Evolutionary conservation across 2,797 vertebrate genomes (phyloP).

Genomic region (Urophycis tenuis): DNA sequence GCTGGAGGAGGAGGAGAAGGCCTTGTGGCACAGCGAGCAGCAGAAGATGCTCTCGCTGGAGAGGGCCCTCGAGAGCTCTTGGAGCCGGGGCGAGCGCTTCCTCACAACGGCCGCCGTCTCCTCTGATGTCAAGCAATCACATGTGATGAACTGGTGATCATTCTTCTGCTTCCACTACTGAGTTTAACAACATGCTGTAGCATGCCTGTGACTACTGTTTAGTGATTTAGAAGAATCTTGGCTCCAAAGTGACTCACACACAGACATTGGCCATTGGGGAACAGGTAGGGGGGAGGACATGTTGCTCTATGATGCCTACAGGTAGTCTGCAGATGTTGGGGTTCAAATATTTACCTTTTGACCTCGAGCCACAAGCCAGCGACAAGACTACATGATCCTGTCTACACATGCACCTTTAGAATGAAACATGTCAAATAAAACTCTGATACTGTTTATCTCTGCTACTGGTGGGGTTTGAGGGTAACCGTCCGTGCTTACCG

Average conservation of each 20-base stretch:
- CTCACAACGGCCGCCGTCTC: constrained; percentile 21
- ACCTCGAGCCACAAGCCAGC: background rate
- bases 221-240: background rate
- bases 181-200: background rate
- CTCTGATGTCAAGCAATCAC: background rate
- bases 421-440: constrained; percentile 20
- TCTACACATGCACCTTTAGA: constrained; percentile 29
- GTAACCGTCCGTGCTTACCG: background rate
- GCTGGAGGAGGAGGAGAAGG: constrained; percentile 5
- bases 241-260: background rate
- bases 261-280: background rate
- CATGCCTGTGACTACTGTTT: background rate
- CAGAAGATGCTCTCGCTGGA: constrained; percentile 2
- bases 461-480: background rate
- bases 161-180: too few relatives aligned
- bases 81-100: constrained; percentile 18
- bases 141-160: too few relatives aligned
- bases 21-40: constrained; percentile 24
- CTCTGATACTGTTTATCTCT: background rate
- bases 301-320: too few relatives aligned
- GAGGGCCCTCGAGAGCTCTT: constrained; percentile 24
- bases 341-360: background rate
- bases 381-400: background rate
- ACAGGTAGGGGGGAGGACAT: background rate
- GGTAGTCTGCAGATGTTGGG: too few relatives aligned